Evolutionary conservation across 2,113 vertebrate species (phyloP).

Genomic region (Scomber japonicus): DNA sequence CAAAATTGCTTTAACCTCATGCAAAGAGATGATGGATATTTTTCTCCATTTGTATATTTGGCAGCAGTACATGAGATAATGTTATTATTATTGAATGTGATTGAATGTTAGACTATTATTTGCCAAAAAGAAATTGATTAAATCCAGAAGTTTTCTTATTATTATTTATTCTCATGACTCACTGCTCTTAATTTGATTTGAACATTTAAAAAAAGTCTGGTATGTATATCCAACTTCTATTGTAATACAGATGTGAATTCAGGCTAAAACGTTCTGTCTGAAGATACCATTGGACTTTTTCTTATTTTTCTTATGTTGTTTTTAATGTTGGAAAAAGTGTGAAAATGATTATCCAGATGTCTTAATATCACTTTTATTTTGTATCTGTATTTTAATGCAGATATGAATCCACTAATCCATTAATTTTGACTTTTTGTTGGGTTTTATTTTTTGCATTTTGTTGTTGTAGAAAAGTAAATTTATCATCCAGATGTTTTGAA

Average conservation of each 20-base stretch:
- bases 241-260: not conserved
- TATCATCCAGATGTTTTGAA: no score
- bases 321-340: no score
- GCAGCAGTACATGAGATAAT: not conserved
- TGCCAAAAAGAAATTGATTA: not conserved
- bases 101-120: not conserved
- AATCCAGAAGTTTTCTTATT: not conserved
- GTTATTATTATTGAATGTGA: not conserved
- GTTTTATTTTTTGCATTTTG: no score
- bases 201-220: not conserved
- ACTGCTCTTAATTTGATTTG: not conserved
- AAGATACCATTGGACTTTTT: no score
- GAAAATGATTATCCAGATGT: no score
- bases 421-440: no score
- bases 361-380: no score
- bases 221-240: not conserved
- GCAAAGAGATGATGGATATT: constrained; percentile 2
- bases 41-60: constrained; percentile 3
- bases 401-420: not conserved
- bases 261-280: not conserved
- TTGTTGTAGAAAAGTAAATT: no score
- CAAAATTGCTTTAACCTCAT: not conserved
- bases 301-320: no score
- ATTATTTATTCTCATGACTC: not conserved
- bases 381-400: not conserved